phyloP scores from a whole-genome alignment of 1,140 invertebrate genomes.

The Apis laboriosa region DNA sequence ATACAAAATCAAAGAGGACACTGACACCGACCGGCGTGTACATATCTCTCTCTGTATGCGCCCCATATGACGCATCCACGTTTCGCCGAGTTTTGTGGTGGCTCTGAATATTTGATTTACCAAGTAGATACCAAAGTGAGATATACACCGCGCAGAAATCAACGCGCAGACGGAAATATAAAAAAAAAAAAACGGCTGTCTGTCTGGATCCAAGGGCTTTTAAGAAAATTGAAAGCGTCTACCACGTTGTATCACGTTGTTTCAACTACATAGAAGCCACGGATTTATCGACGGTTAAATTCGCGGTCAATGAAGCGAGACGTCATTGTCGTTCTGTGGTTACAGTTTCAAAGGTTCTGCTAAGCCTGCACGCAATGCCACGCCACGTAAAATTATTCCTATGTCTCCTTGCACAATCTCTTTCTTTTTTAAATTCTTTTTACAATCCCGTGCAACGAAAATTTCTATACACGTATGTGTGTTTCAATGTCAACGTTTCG shows the following conservation, averaged over 20 bases:
- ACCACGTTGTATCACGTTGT: constrained; percentile 29
- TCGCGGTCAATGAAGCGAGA: constrained; percentile 60
- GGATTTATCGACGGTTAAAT: constrained; percentile 51
- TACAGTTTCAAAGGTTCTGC: constrained; percentile 20
- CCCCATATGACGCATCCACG: background rate
- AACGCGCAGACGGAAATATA: constrained; percentile 6
- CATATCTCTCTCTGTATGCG: too few species aligned
- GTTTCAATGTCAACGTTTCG: constrained; percentile 4
- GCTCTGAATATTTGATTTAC: constrained; percentile 44
- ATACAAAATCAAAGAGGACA: constrained; percentile 45
- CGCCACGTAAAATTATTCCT: background rate
- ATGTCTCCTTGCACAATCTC: too few species aligned
- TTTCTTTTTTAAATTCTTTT: background rate
- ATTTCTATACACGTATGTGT: background rate
- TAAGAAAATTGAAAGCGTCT: constrained; percentile 65
- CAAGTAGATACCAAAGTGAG: constrained; percentile 25
- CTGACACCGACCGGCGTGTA: background rate
- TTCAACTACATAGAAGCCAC: constrained; percentile 11
- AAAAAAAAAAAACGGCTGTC: background rate
- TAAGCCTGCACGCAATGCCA: constrained; percentile 9
- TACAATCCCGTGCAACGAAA: background rate
- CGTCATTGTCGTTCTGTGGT: constrained; percentile 51
- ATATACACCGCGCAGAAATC: background rate
- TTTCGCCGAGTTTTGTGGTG: constrained; percentile 13
- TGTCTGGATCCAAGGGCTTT: constrained; percentile 51